These are phyloP conservation scores for Agonopterix subpropinquella DNA, from an alignment of 2,888 invertebrate species.

Conservation along the genomic window DNA sequence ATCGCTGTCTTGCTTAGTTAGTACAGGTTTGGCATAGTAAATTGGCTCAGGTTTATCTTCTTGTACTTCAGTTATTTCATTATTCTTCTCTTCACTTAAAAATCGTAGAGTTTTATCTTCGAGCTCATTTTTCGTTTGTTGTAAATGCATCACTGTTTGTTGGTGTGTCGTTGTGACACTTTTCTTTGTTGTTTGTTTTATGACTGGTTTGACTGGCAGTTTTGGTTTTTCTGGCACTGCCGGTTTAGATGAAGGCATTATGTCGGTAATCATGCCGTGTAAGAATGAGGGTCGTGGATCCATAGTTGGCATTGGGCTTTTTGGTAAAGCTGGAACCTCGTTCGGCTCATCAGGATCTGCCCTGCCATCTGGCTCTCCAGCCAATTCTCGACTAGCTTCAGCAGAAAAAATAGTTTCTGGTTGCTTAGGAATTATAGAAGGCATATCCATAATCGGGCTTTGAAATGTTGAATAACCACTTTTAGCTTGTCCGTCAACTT, in stretches of 20 bases:
- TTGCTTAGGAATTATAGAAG: slow-evolving; percentile 60
- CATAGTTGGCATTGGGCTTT: slow-evolving; percentile 79
- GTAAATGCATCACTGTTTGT: slow-evolving; percentile 71
- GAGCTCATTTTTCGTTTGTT: slow-evolving; percentile 54
- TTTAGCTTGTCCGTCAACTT: slow-evolving; percentile 60
- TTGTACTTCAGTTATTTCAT: slow-evolving; percentile 50
- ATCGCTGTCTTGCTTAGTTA: slow-evolving; percentile 75
- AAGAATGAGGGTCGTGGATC: slow-evolving; percentile 81
- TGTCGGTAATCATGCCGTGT: slow-evolving; percentile 77
- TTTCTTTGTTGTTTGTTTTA: slow-evolving; percentile 68
- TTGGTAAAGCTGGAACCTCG: slow-evolving; percentile 82
- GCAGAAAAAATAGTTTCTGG: slow-evolving; percentile 61
- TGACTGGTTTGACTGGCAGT: slow-evolving; percentile 74
- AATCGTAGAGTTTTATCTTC: slow-evolving; percentile 39
- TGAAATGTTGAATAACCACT: slow-evolving; percentile 69
- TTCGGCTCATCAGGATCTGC: slow-evolving; percentile 85
- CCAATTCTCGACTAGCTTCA: slow-evolving; percentile 84
- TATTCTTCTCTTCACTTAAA: slow-evolving; percentile 51
- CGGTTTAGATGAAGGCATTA: slow-evolving; percentile 69
- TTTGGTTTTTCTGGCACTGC: slow-evolving; percentile 84
- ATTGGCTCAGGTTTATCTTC: slow-evolving; percentile 57
- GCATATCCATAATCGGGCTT: slow-evolving; percentile 66
- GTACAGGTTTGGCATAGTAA: slow-evolving; percentile 65
- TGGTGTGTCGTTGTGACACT: slow-evolving; percentile 48
- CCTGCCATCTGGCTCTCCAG: slow-evolving; percentile 91